Conservation (phyloP, 2,113 vertebrate genomes). For the Plectropomus leopardus region DNA sequence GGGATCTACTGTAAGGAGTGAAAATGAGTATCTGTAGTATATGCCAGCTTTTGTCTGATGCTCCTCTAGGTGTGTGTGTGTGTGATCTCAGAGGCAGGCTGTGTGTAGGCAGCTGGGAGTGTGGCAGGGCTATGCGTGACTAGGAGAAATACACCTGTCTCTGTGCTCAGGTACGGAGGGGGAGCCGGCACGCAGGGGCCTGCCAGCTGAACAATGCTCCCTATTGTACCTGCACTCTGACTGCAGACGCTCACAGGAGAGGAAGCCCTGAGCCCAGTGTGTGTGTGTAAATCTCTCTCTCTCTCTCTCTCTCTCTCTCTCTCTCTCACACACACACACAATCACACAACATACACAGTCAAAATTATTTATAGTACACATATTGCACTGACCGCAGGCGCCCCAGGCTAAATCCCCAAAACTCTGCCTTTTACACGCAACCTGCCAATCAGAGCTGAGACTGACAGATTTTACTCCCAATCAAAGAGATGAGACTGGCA, state of each 20-base stretch:
- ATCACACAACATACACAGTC: conserved; percentile 62
- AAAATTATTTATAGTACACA: conserved; percentile 82
- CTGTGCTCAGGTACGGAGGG: conserved; percentile 85
- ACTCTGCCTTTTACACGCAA: conserved; percentile 85
- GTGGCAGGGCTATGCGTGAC: conserved; percentile 85
- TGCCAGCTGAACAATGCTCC: conserved; percentile 88
- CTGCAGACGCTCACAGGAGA: conserved; percentile 79
- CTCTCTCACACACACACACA: conserved; percentile 46
- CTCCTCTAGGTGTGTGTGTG: conserved; percentile 39
- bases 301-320: conserved; percentile 38
- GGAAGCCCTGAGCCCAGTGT: conserved; percentile 85
- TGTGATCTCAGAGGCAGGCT: conserved; percentile 44
- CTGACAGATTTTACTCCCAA: conserved; percentile 54
- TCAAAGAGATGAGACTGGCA: conserved; percentile 17
- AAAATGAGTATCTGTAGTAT: not conserved
- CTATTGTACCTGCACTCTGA: conserved; percentile 87
- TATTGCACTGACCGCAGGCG: conserved; percentile 80
- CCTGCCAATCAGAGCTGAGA: conserved; percentile 79
- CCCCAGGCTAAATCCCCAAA: conserved; percentile 79
- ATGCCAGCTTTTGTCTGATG: conserved; percentile 10
- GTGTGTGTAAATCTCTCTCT: conserved; percentile 28
- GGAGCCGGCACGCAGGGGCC: conserved; percentile 87
- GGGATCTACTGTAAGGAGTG: not conserved
- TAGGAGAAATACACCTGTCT: conserved; percentile 91
- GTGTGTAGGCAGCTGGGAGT: conserved; percentile 78